These are phyloP conservation scores for Butorides virescens DNA, from an alignment of 2,113 vertebrate genomes.

Conservation along the genomic window DNA sequence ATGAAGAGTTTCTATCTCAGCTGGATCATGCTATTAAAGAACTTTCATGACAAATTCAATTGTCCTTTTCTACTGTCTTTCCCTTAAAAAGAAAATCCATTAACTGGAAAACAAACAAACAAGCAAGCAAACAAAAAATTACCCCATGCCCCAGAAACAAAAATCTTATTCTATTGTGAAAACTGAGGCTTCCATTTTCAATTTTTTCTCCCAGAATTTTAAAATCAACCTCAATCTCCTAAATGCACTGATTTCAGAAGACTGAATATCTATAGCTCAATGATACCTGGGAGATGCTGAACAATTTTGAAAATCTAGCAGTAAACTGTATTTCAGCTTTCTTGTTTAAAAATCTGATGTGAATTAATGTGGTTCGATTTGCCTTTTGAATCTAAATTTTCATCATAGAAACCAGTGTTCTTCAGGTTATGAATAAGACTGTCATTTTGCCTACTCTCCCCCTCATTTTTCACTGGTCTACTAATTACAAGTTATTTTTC, in stretches of 20 bases:
- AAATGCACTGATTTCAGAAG: background rate
- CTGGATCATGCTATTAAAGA: background rate
- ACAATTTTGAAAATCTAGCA: background rate
- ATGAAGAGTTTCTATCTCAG: background rate
- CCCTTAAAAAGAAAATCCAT: background rate
- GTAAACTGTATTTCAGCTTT: background rate
- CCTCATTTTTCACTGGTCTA: background rate
- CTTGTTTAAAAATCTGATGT: background rate
- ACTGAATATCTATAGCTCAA: background rate
- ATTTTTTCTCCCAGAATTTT: background rate
- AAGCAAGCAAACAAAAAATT: fast-evolving
- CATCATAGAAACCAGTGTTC: background rate
- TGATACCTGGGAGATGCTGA: background rate
- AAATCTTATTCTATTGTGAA: background rate
- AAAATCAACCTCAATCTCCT: fast-evolving
- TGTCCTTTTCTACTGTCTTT: background rate
- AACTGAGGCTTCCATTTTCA: fast-evolving
- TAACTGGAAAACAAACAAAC: background rate
- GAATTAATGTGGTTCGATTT: background rate
- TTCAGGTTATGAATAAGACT: background rate
- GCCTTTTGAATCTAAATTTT: background rate
- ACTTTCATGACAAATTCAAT: background rate
- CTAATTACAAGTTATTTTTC: background rate
- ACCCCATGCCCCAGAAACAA: fast-evolving
- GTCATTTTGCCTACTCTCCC: background rate